phyloP scores from a whole-genome alignment of 2,797 vertebrate genomes.

The Aplochiton taeniatus region DNA sequence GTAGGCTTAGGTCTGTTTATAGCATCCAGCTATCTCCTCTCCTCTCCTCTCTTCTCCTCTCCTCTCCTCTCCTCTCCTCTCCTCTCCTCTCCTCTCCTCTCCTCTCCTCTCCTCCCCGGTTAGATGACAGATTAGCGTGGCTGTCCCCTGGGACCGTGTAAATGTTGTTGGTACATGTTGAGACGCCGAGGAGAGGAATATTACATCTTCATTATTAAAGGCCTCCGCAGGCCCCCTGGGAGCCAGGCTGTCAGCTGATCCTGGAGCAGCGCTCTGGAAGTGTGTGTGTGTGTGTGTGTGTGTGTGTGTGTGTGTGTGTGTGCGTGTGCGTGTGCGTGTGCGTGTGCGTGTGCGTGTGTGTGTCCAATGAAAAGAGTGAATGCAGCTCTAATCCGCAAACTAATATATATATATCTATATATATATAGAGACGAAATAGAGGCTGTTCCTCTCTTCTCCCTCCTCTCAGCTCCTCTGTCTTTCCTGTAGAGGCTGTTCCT shows the following conservation, averaged over 20 bases:
- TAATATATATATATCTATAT: constrained; percentile 44
- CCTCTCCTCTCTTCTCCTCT: background rate
- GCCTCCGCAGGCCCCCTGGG: constrained; percentile 19
- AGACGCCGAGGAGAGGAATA: constrained; percentile 33
- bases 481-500: too few relatives aligned
- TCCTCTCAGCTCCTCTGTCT: too few relatives aligned
- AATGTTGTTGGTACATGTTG: constrained; percentile 18
- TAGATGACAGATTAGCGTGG: constrained; percentile 24
- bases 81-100: background rate
- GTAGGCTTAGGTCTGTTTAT: constrained; percentile 20
- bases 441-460: background rate
- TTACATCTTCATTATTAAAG: constrained; percentile 41
- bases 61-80: background rate
- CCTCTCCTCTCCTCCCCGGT: constrained; percentile 12
- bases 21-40: constrained; percentile 3
- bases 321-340: background rate
- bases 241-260: constrained; percentile 19
- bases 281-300: constrained; percentile 19
- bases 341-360: constrained; percentile 7
- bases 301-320: constrained; percentile 7
- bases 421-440: too few relatives aligned
- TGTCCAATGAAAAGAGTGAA: background rate
- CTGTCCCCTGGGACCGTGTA: constrained; percentile 17
- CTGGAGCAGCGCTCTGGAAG: constrained; percentile 23
- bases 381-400: constrained; percentile 32